These are phyloP conservation scores for Rapana venosa DNA, from an alignment of 2,888 invertebrate genomes.

Conservation along the genomic window DNA sequence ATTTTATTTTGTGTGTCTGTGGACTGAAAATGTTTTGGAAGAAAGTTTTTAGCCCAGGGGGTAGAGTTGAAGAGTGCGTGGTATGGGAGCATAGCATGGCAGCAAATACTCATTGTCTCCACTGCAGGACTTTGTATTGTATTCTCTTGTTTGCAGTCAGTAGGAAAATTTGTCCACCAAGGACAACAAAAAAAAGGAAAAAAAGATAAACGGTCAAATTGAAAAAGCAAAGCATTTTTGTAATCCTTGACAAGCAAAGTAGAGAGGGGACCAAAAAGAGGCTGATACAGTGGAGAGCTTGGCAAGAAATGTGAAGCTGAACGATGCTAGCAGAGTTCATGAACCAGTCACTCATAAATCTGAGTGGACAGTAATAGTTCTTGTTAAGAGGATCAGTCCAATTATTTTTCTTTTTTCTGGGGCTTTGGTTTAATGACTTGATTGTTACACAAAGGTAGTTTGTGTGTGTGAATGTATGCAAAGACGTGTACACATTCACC, in stretches of 20 bases:
- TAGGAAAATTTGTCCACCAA: neutral
- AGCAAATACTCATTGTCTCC: slow-evolving; percentile 34
- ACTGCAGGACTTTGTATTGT: slow-evolving; percentile 11
- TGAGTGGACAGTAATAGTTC: too few relatives aligned
- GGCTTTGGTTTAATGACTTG: too few relatives aligned
- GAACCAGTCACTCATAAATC: too few relatives aligned
- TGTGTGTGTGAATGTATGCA: too few relatives aligned
- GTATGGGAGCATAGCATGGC: neutral
- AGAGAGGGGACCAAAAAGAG: neutral
- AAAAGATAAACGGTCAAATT: neutral
- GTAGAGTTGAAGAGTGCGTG: neutral
- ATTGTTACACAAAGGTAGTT: too few relatives aligned
- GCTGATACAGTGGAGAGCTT: too few relatives aligned
- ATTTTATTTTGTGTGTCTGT: too few relatives aligned
- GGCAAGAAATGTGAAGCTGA: neutral
- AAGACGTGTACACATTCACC: too few relatives aligned
- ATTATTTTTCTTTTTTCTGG: too few relatives aligned
- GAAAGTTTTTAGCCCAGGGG: neutral
- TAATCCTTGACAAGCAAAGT: neutral
- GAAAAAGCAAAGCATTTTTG: neutral
- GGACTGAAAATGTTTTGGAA: too few relatives aligned
- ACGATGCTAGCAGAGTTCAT: neutral
- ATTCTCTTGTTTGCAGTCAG: neutral
- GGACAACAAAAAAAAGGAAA: neutral
- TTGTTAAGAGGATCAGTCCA: too few relatives aligned